These are phyloP conservation scores for Toxostoma redivivum DNA, from an alignment of 2,113 vertebrate species.

Conservation along the genomic window DNA sequence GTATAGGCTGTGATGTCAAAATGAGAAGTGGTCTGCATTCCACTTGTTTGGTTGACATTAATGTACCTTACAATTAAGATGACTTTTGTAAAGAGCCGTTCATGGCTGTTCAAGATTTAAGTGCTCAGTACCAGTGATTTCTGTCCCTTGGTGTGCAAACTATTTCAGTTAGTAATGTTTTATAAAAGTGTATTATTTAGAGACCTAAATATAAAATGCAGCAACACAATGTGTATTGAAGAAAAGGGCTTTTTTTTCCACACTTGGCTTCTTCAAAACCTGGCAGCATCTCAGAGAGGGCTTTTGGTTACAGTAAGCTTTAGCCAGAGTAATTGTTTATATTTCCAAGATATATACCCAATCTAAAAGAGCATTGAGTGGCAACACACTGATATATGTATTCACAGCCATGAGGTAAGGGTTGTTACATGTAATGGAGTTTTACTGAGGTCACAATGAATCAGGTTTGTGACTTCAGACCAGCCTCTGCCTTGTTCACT, in stretches of 20 bases:
- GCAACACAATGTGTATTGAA: background rate
- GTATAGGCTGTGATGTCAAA: background rate
- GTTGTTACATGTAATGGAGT: background rate
- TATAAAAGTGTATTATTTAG: background rate
- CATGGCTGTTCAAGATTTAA: background rate
- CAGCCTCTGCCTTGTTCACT: background rate
- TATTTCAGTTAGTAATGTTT: background rate
- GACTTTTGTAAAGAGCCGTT: background rate
- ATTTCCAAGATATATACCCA: background rate
- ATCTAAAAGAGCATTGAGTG: background rate
- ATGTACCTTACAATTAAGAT: background rate
- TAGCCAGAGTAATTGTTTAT: background rate
- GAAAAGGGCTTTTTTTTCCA: background rate
- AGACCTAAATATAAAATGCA: background rate
- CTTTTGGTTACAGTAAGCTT: background rate
- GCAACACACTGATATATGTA: background rate
- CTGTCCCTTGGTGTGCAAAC: background rate
- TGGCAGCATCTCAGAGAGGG: background rate
- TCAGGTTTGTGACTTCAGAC: background rate
- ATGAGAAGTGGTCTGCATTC: background rate
- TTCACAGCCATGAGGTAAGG: background rate
- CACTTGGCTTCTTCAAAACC: background rate
- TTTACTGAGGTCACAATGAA: background rate
- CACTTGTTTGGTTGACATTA: background rate
- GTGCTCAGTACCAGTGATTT: background rate